Base-by-base conservation (phyloP, 1,140 invertebrate species). In the Halesus radiatus region DNA sequence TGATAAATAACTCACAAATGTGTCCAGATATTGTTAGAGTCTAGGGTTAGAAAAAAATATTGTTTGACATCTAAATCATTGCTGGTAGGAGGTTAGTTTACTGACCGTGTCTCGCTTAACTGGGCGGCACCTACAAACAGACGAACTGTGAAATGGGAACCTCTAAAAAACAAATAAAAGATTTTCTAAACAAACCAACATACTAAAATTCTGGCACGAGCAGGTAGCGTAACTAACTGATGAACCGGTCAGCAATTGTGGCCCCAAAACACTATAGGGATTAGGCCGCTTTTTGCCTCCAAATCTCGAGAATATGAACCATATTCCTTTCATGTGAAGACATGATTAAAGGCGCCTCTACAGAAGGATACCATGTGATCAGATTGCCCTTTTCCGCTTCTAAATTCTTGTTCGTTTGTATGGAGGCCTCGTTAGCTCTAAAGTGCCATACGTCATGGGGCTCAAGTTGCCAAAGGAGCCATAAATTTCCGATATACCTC, bases 51-150 rank as follows among this genome's bases (percentile, higher is more conserved):
- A 80, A 76, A 81, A 81, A 82, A 77, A 77, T n/a, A 75, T 10
- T 76, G 79, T 83, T 83, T 83, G 81, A 83, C 81, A 83, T 80
- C 81, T 83, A 83, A 83, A 83, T 83, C 81, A 66, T 53, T 20
- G 56, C 58, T n/a, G 37, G 75, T 66, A 64, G 75, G 75, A 77
- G 56, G 75, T 77, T 50, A 37, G 75, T 77, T 77, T 77, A 66
- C 75, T 18, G 23, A 10, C 54, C 22, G 32, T 20, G 37, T 26
- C 20, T 52, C 52, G 58, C 60, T 64, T 32, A 32, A 60, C 20
- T 7, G 68, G 50, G 78, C 79, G 81, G 79, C 76, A 60, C 52
- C 60, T 16, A 78, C 81, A 82, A 82, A 80, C 77, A 76, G 32
- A 68, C 72, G 32, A 32, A 62, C 81, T 75, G 76, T 83, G 81